These are phyloP conservation scores for Virgularia gustaviana DNA, from an alignment of 92 coral and sea anemone genomes.

Conservation along the genomic window DNA sequence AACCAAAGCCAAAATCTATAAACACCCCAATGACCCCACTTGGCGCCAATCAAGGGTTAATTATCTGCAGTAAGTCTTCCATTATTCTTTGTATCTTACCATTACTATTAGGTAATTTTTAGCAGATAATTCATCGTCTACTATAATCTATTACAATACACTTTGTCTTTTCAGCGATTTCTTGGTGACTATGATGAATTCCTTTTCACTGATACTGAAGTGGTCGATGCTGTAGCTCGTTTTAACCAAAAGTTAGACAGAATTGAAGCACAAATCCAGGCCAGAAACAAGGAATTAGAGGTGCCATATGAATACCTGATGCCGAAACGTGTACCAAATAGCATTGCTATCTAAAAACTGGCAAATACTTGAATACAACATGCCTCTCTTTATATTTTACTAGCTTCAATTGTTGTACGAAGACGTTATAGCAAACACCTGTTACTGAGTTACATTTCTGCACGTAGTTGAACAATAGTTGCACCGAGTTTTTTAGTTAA, in stretches of 20 bases:
- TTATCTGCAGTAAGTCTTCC: background rate
- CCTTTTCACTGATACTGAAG: background rate
- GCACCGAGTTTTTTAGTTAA: too few relatives aligned
- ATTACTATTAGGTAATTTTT: background rate
- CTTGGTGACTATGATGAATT: background rate
- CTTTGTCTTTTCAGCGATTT: background rate
- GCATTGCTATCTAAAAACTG: constrained; percentile 3
- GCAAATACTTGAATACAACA: too few relatives aligned
- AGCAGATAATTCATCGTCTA: background rate
- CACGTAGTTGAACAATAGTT: too few relatives aligned
- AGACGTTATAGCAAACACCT: too few relatives aligned
- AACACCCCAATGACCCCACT: too few relatives aligned
- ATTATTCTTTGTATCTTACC: background rate
- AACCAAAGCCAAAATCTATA: too few relatives aligned
- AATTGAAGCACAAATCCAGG: background rate
- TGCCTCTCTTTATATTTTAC: too few relatives aligned
- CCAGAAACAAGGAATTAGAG: background rate
- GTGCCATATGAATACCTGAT: background rate
- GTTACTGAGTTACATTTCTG: too few relatives aligned
- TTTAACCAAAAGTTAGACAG: background rate
- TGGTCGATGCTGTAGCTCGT: background rate
- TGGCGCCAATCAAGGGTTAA: too few relatives aligned
- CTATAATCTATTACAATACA: background rate
- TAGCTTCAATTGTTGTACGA: too few relatives aligned
- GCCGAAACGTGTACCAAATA: background rate